Base-by-base conservation (phyloP, 2,888 invertebrate species). In the Cantharis rustica region DNA sequence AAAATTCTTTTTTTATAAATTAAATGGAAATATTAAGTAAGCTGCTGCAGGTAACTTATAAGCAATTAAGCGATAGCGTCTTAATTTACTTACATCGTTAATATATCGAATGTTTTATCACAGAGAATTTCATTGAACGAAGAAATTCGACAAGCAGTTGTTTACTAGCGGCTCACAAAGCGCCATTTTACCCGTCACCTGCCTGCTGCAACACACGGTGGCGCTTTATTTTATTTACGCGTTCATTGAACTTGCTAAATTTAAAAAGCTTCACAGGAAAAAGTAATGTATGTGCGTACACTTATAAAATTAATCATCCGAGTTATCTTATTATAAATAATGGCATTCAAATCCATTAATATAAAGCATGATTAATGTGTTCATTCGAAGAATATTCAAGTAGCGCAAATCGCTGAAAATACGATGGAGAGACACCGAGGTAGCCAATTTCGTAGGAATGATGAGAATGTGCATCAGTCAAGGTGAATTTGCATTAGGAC, bases 131-230 rank as follows among this genome's bases (percentile, higher is more conserved):
- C 64, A 66, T 66, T 66, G 23, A 66, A 66, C 17, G 64, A 66
- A 66, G 17, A 66, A 66, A 20, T 66, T 66, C 23, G 17, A 20
- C 64, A 66, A n/a, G 64, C 17, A 66, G 23, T 20, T 66, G 23
- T 66, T 66, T 66, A 66, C 64, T 66, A 20, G 20, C 64, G 26
- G 16, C 26, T 31, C 69, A 16, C 16, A n/a, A 68, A 31, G 68
- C 78, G 78, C 78, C 78, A 78, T 78, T 75, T 78, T 78, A 73
- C 69, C 69, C 73, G 69, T 61, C 75, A 78, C 78, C 78, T 78
- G 78, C 75, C 75, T 23, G 68, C 66, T 61, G 61, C 69, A 66
- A 68, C 69, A 66, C 17, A 66, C 74, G 74, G 71, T 66, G 75
- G 71, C 71, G 47, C 47, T 47, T 47, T 47, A 47, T 47, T 47